Conservation (phyloP, 1,140 invertebrate genomes). For the Musca domestica region DNA sequence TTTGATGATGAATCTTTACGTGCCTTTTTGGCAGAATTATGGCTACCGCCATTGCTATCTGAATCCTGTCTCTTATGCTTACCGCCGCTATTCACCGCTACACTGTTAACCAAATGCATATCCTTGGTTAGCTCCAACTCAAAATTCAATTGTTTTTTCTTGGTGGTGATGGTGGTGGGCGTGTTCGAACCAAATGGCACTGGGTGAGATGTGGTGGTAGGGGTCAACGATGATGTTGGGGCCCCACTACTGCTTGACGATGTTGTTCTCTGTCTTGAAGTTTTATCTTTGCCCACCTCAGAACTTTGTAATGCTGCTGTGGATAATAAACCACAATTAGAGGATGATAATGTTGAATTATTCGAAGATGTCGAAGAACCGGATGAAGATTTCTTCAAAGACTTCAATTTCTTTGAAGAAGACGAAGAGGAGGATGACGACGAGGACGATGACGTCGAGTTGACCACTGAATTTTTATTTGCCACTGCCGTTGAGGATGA, state of each 20-base stretch:
- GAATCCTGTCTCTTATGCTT: conserved; percentile 18
- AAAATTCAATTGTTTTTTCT: conserved; percentile 46
- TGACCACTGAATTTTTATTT: neutral
- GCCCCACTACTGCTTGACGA: conserved; percentile 36
- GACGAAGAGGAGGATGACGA: conserved; percentile 2
- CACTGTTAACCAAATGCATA: conserved; percentile 33
- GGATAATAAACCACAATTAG: neutral
- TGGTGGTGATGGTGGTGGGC: neutral
- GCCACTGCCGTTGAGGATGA: neutral
- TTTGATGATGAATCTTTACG: neutral
- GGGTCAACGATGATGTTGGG: conserved; percentile 34
- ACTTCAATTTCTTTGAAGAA: conserved; percentile 8
- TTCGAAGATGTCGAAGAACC: conserved; percentile 15
- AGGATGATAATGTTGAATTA: neutral
- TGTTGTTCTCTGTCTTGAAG: conserved; percentile 23
- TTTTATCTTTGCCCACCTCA: neutral
- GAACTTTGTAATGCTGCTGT: neutral
- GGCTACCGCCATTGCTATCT: neutral
- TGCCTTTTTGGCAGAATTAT: neutral
- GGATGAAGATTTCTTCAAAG: conserved; percentile 6
- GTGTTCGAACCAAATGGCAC: conserved; percentile 10
- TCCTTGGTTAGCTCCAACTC: conserved; percentile 48
- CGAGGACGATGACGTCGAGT: conserved; percentile 23
- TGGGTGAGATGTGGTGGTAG: neutral
- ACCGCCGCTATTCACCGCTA: neutral